Evolutionary conservation across 2,113 vertebrate species (phyloP).

Genomic region (Myanophis thanlyinensis): DNA sequence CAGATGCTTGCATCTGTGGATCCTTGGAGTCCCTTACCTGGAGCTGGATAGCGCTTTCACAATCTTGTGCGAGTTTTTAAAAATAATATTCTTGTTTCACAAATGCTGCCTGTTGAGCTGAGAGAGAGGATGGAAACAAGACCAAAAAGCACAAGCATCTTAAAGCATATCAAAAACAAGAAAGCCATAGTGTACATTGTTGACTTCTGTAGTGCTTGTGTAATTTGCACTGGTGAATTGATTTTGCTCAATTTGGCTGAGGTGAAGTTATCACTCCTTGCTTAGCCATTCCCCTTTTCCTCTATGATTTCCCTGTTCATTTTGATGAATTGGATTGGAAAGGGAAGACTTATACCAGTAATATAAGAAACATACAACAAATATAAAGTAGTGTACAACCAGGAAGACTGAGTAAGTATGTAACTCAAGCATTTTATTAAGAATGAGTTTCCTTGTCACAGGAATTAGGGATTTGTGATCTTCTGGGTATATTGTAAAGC

Average conservation of each 20-base stretch:
- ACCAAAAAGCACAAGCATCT: background rate
- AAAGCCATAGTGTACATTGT: background rate
- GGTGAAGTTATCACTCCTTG: background rate
- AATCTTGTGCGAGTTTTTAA: background rate
- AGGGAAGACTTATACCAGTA: background rate
- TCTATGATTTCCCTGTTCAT: background rate
- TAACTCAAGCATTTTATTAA: background rate
- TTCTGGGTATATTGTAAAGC: background rate
- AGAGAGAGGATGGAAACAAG: background rate
- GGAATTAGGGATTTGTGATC: background rate
- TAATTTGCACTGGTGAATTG: background rate
- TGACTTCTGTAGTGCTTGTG: background rate
- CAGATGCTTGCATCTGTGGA: background rate
- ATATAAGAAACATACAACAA: background rate
- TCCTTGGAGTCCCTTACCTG: background rate
- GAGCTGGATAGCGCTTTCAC: background rate
- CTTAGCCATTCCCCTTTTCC: slow-evolving; percentile 7
- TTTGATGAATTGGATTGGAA: background rate
- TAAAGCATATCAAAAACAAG: background rate
- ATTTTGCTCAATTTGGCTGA: slow-evolving; percentile 25
- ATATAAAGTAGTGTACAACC: background rate
- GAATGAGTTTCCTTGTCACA: background rate
- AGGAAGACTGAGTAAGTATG: too few species aligned
- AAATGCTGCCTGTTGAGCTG: background rate
- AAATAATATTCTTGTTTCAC: background rate